Base-by-base conservation (phyloP, 2,888 invertebrate species). In the Piscicola geometra region DNA sequence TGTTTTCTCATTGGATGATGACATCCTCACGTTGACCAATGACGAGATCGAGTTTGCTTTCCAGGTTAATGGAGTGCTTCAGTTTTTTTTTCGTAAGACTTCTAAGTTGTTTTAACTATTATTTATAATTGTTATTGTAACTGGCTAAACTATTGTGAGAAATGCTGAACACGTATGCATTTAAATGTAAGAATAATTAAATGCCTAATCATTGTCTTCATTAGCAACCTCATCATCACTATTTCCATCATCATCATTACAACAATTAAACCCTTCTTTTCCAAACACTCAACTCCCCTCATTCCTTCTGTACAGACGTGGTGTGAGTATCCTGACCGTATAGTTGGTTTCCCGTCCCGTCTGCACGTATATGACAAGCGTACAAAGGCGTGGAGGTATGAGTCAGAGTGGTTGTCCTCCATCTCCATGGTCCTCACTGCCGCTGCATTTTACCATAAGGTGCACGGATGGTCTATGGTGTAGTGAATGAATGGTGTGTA, bases 391-490 rank as follows among this genome's bases (percentile, higher is more conserved):
- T 97, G 94, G 94, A 91, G 90, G 80, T 97, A 97, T 84, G 94
- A 96, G 87, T 95, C 94, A 35, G 96, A 97, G 87, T 97, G 96
- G 96, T 94, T 93, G 60, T 96, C 95, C 85, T 91, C 93, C 85
- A 84, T 87, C 66, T 96, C 95, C 0, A 95, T 97, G 94, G 95
- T 91, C 68, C 87, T 97, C 36, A 97, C 97, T 0, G 97, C 96
- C 0, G 96, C 95, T 21, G 95, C 96, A 73, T 97, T 96, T 87
- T 92, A 96, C 86, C 96, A 97, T 85, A 96, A 96, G 86, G 90
- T 91, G 83, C 15, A 25, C 15, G 21, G 15, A 18, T n/a, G n/a
- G 12, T 21, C 12, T n/a, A 18, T 30, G 12, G 12, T 15, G n/a
- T 28, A 69, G 5, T 69, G n/a, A n/a, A n/a, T n/a, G 15, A 21